phyloP scores from a whole-genome alignment of 2,888 invertebrate genomes.

The Habroteleia sp. region DNA sequence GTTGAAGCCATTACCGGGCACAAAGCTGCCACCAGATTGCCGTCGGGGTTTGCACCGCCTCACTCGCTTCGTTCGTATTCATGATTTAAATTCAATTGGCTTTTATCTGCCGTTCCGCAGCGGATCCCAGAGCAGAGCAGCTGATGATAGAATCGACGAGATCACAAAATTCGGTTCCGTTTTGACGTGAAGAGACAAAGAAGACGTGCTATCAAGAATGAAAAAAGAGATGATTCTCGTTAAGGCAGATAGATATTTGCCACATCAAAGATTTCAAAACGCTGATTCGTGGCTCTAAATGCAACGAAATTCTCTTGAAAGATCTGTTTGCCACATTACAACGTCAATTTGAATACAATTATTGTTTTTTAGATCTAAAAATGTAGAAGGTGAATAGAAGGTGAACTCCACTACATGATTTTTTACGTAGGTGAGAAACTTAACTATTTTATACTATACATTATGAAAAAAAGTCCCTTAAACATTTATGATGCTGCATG shows the following conservation, averaged over 20 bases:
- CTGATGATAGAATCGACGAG: slow-evolving; percentile 75
- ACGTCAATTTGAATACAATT: no score
- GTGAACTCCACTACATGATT: no score
- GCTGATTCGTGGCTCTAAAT: neutral
- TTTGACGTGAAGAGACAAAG: slow-evolving; percentile 45
- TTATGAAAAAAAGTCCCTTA: no score
- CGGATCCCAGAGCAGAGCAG: slow-evolving; percentile 69
- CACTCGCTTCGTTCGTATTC: slow-evolving; percentile 79
- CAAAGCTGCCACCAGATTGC: slow-evolving; percentile 81
- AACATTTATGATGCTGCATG: no score
- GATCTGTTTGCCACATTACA: no score
- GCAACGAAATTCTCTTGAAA: no score
- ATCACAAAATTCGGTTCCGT: slow-evolving; percentile 70
- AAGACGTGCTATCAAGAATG: slow-evolving; percentile 31
- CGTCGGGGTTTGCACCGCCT: slow-evolving; percentile 75
- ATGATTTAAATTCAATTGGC: slow-evolving; percentile 81
- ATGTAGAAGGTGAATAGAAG: no score
- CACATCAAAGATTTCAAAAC: slow-evolving; percentile 43
- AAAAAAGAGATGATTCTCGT: slow-evolving; percentile 32
- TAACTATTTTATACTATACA: no score
- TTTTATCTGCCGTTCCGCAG: slow-evolving; percentile 78
- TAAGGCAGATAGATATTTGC: slow-evolving; percentile 42
- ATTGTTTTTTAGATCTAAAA: no score
- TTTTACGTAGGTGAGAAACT: no score
- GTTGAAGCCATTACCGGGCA: slow-evolving; percentile 79